Evolutionary conservation across 2,113 vertebrate genomes (phyloP).

Genomic region (Catharus fuscescens): DNA sequence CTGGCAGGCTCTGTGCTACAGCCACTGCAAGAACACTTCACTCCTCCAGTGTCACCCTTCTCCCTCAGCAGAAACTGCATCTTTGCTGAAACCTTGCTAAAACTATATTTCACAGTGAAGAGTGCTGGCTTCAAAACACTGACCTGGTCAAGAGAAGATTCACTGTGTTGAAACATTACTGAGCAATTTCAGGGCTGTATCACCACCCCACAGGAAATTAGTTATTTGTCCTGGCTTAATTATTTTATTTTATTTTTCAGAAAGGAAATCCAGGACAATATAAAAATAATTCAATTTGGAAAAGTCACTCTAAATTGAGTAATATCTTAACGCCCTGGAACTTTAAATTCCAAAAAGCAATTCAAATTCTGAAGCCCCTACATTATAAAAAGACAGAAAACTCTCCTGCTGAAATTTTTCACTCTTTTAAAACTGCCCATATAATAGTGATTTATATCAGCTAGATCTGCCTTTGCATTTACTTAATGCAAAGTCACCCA

Average conservation of each 20-base stretch:
- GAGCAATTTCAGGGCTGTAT: not conserved
- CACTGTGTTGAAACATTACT: not conserved
- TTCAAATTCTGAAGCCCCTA: not conserved
- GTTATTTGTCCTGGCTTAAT: not conserved
- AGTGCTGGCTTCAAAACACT: not conserved
- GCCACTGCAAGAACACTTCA: not conserved
- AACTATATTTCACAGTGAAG: not conserved
- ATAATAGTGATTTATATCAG: not conserved
- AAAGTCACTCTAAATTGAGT: not conserved
- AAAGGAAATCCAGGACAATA: not conserved
- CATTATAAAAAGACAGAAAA: not conserved
- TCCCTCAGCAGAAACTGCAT: not conserved
- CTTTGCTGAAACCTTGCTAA: not conserved
- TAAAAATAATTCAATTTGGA: not conserved
- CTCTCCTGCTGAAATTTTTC: not conserved
- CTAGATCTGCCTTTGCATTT: conserved; percentile 22
- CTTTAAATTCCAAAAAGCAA: not conserved
- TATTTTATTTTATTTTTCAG: not conserved
- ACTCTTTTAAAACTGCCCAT: not conserved
- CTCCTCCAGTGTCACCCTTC: not conserved
- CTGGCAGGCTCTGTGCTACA: not conserved
- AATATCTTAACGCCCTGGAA: not conserved
- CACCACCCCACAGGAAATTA: not conserved
- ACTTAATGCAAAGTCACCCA: conserved; percentile 23
- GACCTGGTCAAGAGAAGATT: not conserved